Evolutionary conservation across 2,888 invertebrate genomes (phyloP), one percentile per base, ranked within the genome.

Genomic region (Cosmia trapezina): DNA sequence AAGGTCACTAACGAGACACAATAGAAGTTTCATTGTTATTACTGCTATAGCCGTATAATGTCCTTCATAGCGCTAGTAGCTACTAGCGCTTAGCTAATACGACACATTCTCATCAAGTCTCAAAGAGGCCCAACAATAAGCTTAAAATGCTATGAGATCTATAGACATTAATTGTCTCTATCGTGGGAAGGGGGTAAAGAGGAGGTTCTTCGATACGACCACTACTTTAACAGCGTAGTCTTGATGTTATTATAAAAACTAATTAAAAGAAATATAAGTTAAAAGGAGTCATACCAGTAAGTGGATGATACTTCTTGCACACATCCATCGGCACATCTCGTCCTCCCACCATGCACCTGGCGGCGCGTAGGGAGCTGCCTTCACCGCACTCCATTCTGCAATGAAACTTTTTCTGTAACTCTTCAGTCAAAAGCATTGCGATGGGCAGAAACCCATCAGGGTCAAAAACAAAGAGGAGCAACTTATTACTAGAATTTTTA

Each of bases 301-400:
- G 89, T 1, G 95, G 95, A 78, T 95, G 95, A 74, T 91, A 95
- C 83, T 94, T 95, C 86, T 95, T 95, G 91, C 96, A 96, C 6
- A 95, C 92, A 54, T 94, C 95, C 94, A 96, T 94, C 0, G 95
- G 95, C 0, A 95, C 94, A 59, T 95, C 95, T 5, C 92, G 90
- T 12, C 93, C 92, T 3, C 89, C 93, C 4, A 94, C 91, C 91
- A 95, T 90, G 76, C 96, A 96, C 0, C 95, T 91, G 22, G 96
- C 95, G 0, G 96, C 95, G 79, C 95, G 86, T 41, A 96, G 79
- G 1, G 93, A 89, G 41, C 93, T 90, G 2, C 96, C 96, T 89
- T 95, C 95, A 22, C 96, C 95, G 64, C 96, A 96, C 81, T 95
- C 95, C 86, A 90, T 82, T n/a, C 96, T 95, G 73, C 0, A 74